Evolutionary conservation across 2,113 vertebrate species (phyloP), one percentile per base, ranked within the genome.

Genomic region (Melanotaenia duboulayi): DNA sequence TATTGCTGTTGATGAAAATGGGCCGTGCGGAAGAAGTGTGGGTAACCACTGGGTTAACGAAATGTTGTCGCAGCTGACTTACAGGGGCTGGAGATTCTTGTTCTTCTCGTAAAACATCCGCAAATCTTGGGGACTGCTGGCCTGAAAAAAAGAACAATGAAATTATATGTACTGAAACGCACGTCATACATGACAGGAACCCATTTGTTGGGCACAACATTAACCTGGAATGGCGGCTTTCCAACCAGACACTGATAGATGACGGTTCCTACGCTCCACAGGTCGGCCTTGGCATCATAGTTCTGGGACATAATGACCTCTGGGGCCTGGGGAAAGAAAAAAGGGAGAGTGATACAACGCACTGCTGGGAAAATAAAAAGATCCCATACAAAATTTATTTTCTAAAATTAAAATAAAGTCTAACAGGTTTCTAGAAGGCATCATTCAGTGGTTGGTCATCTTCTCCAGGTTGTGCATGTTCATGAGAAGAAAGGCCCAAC

Each of bases 271-370:
- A 99, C 97, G 91, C 97, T 99, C 97, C 97, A 99, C 76, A 99
- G 92, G 89, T 99, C 97, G 3, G 97, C 97, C 89, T 96, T 99
- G 75, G 97, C 97, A 67, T 99, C 97, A 7, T 99, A 99, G 74
- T 98, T 97, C 85, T 99, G 97, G 67, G 97, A 99, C 97, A 99
- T 99, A 69, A 99, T 99, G 72, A 99, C 97, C 87, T 99, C 97
- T 16, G 97, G 97, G 71, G 97, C 97, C 97, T 99, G 84, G 77
- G 65, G 24, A 72, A 72, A 67, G 62, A 60, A 39, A 44, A 44
- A 16, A 44, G 4, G 6, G 48, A 54, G 22, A 65, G 46, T 17
- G 22, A 59, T 2, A 7, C 4, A 60, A 70, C 49, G 32, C 2
- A 44, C 23, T 22, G 37, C 46, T 55, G 37, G 60, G 17, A 10